Percentiles rank a stretch among this genome's conserved stretches.
phyloP scores from a whole-genome alignment of 2,113 vertebrate genomes.

The Cryptomyrus ogoouensis region DNA sequence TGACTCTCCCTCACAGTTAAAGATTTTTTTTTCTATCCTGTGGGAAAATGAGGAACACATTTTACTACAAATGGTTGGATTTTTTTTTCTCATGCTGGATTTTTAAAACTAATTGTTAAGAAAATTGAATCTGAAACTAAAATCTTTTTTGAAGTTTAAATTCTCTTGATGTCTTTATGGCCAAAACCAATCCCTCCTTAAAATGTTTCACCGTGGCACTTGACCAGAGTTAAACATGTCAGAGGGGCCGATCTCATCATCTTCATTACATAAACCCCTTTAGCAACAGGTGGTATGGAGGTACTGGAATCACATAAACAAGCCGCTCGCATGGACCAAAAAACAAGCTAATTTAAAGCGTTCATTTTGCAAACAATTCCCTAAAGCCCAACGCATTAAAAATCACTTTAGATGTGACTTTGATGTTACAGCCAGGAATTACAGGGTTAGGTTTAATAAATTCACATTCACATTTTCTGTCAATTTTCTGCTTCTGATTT shows the following conservation, averaged over 20 bases:
- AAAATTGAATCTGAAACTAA: not conserved
- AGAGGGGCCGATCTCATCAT: not conserved
- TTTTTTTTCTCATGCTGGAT: not conserved
- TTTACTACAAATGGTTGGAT: not conserved
- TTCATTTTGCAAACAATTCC: not conserved
- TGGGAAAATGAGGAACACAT: not conserved
- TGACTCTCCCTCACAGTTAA: not conserved
- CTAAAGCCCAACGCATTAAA: not conserved
- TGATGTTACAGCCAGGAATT: not conserved
- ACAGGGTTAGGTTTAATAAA: not conserved
- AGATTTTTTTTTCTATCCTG: not conserved
- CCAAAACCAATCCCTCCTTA: not conserved
- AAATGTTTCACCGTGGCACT: not conserved
- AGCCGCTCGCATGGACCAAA: not conserved
- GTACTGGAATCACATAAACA: not conserved
- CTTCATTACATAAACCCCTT: not conserved
- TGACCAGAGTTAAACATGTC: not conserved
- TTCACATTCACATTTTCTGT: not conserved
- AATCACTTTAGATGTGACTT: not conserved
- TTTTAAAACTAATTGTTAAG: not conserved
- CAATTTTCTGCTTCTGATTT: slow-evolving; percentile 17
- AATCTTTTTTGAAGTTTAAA: not conserved
- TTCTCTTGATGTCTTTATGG: not conserved
- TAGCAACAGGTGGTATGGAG: not conserved
- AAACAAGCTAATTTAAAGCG: not conserved